Base-by-base conservation (phyloP, 2,888 invertebrate genomes). In the Aproaerema taeniolella region DNA sequence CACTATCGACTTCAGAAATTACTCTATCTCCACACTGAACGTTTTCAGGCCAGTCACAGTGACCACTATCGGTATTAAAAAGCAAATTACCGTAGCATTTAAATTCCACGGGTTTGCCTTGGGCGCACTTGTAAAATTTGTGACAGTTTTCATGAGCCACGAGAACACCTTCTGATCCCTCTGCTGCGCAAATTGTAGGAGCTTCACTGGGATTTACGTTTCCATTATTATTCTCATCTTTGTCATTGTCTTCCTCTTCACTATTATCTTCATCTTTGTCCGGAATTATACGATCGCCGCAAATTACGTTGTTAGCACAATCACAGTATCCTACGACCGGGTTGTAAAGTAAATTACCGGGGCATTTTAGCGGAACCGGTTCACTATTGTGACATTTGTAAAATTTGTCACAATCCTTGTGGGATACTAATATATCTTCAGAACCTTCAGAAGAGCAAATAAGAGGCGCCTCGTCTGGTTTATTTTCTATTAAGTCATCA, bases 31-130 rank as follows among this genome's bases (percentile, higher is more conserved):
- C 61, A 38, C 75, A 75, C 0, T 58, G 42, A 1, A 74, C 70
- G 31, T 59, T 54, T 1, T 48, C 24, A 0, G 67, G 57, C 65
- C 65, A 70, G 33, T 72, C 72, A 39, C 74, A 75, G 15, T 41
- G 41, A 31, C 62, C 46, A 0, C 20, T 50, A 0, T 38, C 14
- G 0, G 61, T 56, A 39, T 71, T 64, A 43, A 53, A 74, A 5
- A 63, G 37, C 6, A 69, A 53, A 11, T 38, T 42, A 2, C 35
- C 39, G 1, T 55, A 52, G 29, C 73, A 74, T 3, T 2, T 31
- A 4, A 53, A 2, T 0, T 53, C 34, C 0, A 67, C 46, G 2
- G 67, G 62, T 8, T 29, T n/a, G 6, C 67, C 60, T 15, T 53
- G n/a, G 8, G 11, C 20, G 20, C 73, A 75, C 36, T 53, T 56